A percentile compares a stretch with the other conserved stretches of the same genome.
phyloP scores from a whole-genome alignment of 2,113 vertebrate genomes.

The Melozone crissalis region DNA sequence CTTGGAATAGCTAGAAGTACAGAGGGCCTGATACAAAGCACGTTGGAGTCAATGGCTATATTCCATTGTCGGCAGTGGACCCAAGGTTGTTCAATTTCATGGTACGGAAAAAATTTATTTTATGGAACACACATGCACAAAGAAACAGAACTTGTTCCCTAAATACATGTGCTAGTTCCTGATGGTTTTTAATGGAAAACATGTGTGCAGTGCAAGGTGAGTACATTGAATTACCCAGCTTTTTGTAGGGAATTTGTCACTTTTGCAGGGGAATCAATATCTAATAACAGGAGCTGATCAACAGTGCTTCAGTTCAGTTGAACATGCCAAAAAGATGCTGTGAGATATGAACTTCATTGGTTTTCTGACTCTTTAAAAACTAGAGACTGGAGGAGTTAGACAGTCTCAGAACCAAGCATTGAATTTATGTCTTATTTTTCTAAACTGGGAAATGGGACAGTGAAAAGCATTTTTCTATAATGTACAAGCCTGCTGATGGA shows the following conservation, averaged over 20 bases:
- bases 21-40: neutral
- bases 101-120: neutral
- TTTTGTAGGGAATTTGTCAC: neutral
- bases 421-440: neutral
- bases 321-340: neutral
- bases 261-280: neutral
- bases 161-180: neutral
- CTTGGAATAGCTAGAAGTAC: neutral
- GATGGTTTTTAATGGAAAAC: constrained; percentile 5
- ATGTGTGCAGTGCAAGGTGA: neutral
- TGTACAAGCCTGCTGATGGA: neutral
- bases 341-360: neutral
- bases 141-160: neutral
- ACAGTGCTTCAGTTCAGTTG: neutral
- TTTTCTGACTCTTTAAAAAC: constrained; percentile 10
- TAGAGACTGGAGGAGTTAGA: neutral
- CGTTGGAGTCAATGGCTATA: neutral
- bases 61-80: neutral
- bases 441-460: neutral
- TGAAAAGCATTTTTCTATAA: neutral
- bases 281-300: neutral
- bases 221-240: neutral
- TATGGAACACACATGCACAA: constrained; percentile 17
- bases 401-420: neutral
- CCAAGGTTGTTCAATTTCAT: neutral